Conservation (phyloP, 1,140 invertebrate species). For the Dryas iulia region DNA sequence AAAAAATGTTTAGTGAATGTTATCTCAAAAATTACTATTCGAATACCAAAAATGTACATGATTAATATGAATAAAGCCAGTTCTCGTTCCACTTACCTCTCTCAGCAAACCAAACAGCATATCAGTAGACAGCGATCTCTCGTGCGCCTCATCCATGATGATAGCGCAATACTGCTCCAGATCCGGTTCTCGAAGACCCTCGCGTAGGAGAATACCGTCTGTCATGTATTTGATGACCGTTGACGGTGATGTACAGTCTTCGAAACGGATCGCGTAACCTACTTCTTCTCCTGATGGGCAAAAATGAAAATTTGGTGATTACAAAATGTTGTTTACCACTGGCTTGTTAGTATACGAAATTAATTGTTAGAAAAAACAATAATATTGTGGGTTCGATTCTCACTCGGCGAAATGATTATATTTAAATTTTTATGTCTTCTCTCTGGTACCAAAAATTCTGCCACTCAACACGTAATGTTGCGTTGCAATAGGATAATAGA, state of each 20-base stretch:
- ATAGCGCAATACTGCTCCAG: slow-evolving; percentile 97
- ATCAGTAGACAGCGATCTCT: slow-evolving; percentile 98
- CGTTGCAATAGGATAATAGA: no score
- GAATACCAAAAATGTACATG: no score
- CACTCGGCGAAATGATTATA: no score
- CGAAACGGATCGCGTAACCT: slow-evolving; percentile 99
- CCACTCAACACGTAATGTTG: no score
- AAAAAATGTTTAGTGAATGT: no score
- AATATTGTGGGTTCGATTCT: no score
- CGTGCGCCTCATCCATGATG: slow-evolving; percentile 99
- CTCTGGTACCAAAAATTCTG: no score
- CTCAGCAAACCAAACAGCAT: slow-evolving; percentile 98
- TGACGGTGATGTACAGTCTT: slow-evolving; percentile 98
- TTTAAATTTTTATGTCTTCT: no score
- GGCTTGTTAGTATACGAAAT: neutral
- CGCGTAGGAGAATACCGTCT: slow-evolving; percentile 97
- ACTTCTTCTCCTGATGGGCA: slow-evolving; percentile 88
- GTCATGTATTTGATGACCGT: slow-evolving; percentile 99
- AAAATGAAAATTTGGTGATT: neutral
- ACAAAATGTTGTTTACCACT: no score
- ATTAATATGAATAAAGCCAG: no score
- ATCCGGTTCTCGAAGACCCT: slow-evolving; percentile 96
- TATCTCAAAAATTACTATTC: no score
- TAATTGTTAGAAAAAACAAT: no score
- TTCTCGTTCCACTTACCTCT: slow-evolving; percentile 87